Percentiles rank a stretch among this genome's conserved stretches.
These are phyloP conservation scores for Bombylius discolor DNA, from an alignment of 2,888 invertebrate species.

Conservation along the genomic window DNA sequence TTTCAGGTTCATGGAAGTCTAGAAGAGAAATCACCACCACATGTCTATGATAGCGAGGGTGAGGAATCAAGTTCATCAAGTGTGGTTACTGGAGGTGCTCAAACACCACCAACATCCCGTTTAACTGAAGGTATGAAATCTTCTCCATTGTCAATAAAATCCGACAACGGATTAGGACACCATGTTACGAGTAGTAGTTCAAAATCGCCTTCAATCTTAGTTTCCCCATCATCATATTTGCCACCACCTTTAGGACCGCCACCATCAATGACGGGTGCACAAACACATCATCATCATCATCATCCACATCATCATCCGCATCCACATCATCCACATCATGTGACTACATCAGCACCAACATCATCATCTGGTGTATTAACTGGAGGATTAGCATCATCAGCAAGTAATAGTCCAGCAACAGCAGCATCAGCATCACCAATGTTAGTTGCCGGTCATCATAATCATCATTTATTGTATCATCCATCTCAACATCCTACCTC, in stretches of 20 bases:
- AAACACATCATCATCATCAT: constrained; percentile 24
- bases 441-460: constrained; percentile 28
- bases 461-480: constrained; percentile 36
- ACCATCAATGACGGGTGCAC: background rate
- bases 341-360: constrained; percentile 4
- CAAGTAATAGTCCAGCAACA: constrained; percentile 24
- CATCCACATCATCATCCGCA: constrained; percentile 7
- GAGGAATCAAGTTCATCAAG: constrained; percentile 75
- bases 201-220: constrained; percentile 13
- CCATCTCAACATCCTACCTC: constrained; percentile 29
- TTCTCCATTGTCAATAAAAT: constrained; percentile 34
- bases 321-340: constrained; percentile 20
- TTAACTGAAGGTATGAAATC: constrained; percentile 26
- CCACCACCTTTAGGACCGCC: constrained; percentile 33
- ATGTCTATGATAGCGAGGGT: constrained; percentile 71
- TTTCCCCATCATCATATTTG: constrained; percentile 30
- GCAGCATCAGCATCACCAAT: constrained; percentile 25
- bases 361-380: background rate
- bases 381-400: constrained; percentile 15
- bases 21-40: constrained; percentile 54
- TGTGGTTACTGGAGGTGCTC: constrained; percentile 35
- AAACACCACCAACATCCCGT: constrained; percentile 33
- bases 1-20: constrained; percentile 54
- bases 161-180: constrained; percentile 20
- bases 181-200: constrained; percentile 11